phyloP scores from a whole-genome alignment of 1,140 invertebrate genomes.

The Ooceraea biroi region DNA sequence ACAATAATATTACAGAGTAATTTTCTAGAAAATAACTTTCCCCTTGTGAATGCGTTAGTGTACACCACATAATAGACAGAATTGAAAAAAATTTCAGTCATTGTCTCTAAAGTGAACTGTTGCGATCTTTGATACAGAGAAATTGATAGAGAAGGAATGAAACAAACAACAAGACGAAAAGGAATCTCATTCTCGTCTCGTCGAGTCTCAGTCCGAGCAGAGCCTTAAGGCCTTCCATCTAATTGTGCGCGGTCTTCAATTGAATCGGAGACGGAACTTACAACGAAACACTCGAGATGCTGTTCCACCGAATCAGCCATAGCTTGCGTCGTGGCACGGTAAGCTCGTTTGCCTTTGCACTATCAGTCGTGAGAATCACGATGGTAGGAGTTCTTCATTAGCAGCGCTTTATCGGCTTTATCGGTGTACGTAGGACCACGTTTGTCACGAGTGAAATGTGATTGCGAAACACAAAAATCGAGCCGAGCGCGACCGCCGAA shows the following conservation, averaged over 20 bases:
- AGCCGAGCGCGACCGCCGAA: conserved; percentile 11
- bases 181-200: background rate
- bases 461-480: conserved; percentile 26
- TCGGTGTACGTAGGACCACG: background rate
- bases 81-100: too few species aligned
- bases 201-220: background rate
- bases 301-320: conserved; percentile 44
- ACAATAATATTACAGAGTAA: too few species aligned
- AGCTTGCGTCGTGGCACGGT: conserved; percentile 3
- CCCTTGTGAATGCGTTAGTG: too few species aligned
- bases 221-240: conserved; percentile 15
- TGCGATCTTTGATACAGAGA: too few species aligned
- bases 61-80: too few species aligned
- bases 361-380: conserved; percentile 10
- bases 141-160: too few species aligned
- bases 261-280: conserved; percentile 44
- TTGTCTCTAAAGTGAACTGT: too few species aligned
- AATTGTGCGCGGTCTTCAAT: conserved; percentile 34
- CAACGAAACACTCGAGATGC: conserved; percentile 34
- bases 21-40: too few species aligned
- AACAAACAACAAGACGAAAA: too few species aligned
- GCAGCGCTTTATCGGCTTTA: background rate
- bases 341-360: background rate
- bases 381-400: background rate
- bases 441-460: background rate